These are phyloP conservation scores for Sebastes steindachneri DNA, from an alignment of 2,797 vertebrate species.

Conservation along the genomic window DNA sequence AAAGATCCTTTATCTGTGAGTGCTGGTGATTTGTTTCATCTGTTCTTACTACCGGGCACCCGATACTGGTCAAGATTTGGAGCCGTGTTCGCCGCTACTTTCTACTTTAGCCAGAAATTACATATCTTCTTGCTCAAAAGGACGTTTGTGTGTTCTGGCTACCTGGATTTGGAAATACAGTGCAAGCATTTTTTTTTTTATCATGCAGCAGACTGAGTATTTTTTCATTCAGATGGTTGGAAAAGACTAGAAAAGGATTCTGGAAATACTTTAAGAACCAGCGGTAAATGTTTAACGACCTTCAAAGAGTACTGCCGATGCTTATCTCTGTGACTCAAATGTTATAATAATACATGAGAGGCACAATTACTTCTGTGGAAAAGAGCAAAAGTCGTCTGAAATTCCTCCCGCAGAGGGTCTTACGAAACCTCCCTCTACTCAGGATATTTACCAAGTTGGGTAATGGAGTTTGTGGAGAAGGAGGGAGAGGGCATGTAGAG, in stretches of 20 bases:
- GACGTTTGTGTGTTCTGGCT: neutral
- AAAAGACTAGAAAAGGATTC: neutral
- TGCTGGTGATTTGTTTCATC: too few relatives aligned
- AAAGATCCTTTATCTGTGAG: too few relatives aligned
- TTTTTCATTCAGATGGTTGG: neutral
- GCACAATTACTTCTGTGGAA: neutral
- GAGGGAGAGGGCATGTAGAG: neutral
- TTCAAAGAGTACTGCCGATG: neutral
- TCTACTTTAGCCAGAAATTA: neutral
- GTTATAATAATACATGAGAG: neutral
- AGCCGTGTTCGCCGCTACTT: too few relatives aligned
- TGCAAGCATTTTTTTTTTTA: neutral
- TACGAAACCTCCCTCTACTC: neutral
- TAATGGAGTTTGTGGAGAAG: conserved; percentile 8
- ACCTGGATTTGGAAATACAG: neutral
- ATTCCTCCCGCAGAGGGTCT: neutral
- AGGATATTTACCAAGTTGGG: conserved; percentile 12
- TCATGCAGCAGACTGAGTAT: too few relatives aligned
- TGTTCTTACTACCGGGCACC: too few relatives aligned
- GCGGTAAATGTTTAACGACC: neutral
- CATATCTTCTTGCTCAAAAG: neutral
- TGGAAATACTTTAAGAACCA: neutral
- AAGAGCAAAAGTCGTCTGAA: neutral
- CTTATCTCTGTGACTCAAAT: neutral
- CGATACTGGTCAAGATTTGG: too few relatives aligned